These are phyloP conservation scores for Drosophila melanosoma DNA, from an alignment of 2,888 invertebrate genomes.

Conservation along the genomic window DNA sequence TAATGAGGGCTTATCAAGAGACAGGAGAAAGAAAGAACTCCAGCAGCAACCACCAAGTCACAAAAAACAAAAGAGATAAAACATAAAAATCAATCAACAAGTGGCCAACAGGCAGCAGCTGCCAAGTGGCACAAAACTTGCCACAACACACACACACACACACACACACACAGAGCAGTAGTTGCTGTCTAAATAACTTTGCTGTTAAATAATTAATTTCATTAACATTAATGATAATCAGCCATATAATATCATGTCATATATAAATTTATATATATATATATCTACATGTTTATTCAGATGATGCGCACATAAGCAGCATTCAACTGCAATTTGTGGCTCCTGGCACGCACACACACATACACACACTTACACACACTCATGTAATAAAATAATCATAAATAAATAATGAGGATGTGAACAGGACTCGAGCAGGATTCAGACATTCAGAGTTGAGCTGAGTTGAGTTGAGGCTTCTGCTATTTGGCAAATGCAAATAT, in stretches of 20 bases:
- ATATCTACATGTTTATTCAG: neutral
- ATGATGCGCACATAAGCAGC: slow-evolving; percentile 28
- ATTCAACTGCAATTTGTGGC: slow-evolving; percentile 50
- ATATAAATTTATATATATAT: slow-evolving; percentile 5
- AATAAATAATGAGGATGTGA: slow-evolving; percentile 77
- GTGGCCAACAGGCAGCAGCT: slow-evolving; percentile 51
- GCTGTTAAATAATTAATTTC: slow-evolving; percentile 70
- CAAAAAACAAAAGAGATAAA: slow-evolving; percentile 28
- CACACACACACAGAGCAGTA: neutral
- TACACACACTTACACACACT: slow-evolving; percentile 24
- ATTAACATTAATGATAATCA: slow-evolving; percentile 68
- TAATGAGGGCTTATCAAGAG: slow-evolving; percentile 74
- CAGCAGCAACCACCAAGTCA: slow-evolving; percentile 15
- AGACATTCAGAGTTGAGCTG: slow-evolving; percentile 7
- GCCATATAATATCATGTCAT: slow-evolving; percentile 15
- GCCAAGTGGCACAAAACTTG: slow-evolving; percentile 10
- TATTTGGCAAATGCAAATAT: slow-evolving; percentile 61
- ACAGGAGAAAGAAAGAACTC: neutral
- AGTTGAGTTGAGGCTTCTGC: slow-evolving; percentile 4
- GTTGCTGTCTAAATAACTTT: slow-evolving; percentile 14
- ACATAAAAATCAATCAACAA: slow-evolving; percentile 75
- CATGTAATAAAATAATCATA: slow-evolving; percentile 80
- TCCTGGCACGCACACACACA: slow-evolving; percentile 43
- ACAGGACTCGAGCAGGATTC: slow-evolving; percentile 38
- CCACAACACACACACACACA: slow-evolving; percentile 7